Evolutionary conservation across 1,140 invertebrate species (phyloP), one percentile per base, ranked within the genome.

Genomic region (Drosophila murphyi): DNA sequence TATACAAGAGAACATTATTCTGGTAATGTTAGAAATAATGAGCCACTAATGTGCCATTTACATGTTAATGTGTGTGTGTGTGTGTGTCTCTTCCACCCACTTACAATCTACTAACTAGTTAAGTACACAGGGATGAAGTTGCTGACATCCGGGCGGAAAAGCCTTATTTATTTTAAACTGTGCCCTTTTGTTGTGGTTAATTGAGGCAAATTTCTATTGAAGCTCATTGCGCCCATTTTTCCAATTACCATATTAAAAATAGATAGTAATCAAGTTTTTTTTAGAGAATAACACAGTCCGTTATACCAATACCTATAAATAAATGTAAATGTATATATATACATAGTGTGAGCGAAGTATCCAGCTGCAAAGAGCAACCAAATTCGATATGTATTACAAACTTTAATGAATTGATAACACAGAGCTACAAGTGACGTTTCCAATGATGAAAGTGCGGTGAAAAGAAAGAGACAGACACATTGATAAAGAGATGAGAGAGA

Each of bases 1-100:
- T 32, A 37, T 8, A 48, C 12, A 28, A 28, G 10, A 39, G 60
- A 39, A 48, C 67, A 70, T 54, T 62, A 51, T 71, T 12, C 60
- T 41, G 51, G 28, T 65, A 70, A 52, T 72, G 80, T 67, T 72
- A 34, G 48, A 55, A 59, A 75, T 83, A 82, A 80, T 83, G 76
- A 83, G 81, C 76, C 85, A 80, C 81, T 85, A 85, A 83, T 83
- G 81, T 83, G 70, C 68, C 70, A 77, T 83, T 83, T 80, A 78
- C 80, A 83, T 83, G 80, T 72, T 39, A 57, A 20, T 5, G 28
- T 35, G 43, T 3, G 20, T 10, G 29, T 51, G 8, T 57, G 2
- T n/a, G 28, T 39, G 29, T 31, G 64, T 43, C 41, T 35, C 10
- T 43, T 4, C 2, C 6, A 2, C 51, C 12, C 28, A n/a, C 5